phyloP scores from a whole-genome alignment of 2,888 invertebrate species.

The Perdita meconis region DNA sequence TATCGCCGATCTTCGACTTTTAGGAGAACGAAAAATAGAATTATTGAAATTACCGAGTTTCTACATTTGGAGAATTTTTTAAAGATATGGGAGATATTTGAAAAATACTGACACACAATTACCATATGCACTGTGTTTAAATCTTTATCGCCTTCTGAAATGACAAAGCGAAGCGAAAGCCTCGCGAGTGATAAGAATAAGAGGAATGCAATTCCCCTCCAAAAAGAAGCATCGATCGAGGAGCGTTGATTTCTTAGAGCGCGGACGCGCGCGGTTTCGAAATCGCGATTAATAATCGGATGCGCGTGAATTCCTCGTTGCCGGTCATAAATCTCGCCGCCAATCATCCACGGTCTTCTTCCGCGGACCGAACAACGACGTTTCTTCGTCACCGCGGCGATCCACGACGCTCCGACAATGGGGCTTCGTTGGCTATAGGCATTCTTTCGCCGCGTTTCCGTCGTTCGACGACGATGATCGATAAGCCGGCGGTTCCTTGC shows the following conservation, averaged over 20 bases:
- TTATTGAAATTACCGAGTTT: no score
- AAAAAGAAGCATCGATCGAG: neutral
- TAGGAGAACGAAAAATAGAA: no score
- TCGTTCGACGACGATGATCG: slow-evolving; percentile 65
- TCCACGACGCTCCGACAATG: slow-evolving; percentile 56
- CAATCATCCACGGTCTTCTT: slow-evolving; percentile 73
- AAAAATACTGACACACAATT: no score
- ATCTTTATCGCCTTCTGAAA: no score
- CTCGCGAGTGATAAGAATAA: neutral
- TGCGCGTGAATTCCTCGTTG: slow-evolving; percentile 63
- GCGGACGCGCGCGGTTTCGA: slow-evolving; percentile 21
- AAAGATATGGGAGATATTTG: no score
- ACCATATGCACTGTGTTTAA: no score
- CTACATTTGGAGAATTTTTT: no score
- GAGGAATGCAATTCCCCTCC: neutral
- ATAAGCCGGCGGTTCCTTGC: slow-evolving; percentile 43
- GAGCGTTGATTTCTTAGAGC: neutral
- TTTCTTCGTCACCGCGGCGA: slow-evolving; percentile 56
- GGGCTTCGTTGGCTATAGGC: slow-evolving; percentile 48
- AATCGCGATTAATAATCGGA: slow-evolving; percentile 59
- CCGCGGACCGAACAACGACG: slow-evolving; percentile 62
- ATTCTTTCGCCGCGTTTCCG: slow-evolving; percentile 59
- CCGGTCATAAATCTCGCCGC: slow-evolving; percentile 77
- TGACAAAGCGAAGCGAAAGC: slow-evolving; percentile 6
- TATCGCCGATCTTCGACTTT: no score